phyloP scores from a whole-genome alignment of 2,113 vertebrate genomes.

The Mormyrus iriodes region DNA sequence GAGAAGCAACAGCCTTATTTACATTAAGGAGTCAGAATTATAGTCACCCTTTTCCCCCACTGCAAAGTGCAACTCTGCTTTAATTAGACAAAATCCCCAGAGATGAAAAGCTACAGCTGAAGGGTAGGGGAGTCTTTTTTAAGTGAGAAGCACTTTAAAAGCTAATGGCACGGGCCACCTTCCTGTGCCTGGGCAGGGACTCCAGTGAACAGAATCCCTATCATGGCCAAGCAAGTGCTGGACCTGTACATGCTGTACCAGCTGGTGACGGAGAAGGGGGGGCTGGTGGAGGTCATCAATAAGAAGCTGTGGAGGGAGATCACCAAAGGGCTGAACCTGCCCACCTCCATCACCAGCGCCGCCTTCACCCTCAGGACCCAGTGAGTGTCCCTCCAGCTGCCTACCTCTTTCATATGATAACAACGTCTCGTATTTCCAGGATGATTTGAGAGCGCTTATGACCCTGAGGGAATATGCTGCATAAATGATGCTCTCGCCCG shows the following conservation, averaged over 20 bases:
- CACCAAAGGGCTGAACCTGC: constrained; percentile 94
- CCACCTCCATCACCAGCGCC: constrained; percentile 97
- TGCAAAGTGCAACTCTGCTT: not conserved
- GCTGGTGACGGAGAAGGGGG: constrained; percentile 93
- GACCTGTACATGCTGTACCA: constrained; percentile 94
- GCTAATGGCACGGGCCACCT: not conserved
- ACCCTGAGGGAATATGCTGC: not conserved
- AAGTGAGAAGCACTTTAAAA: not conserved
- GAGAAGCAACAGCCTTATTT: not conserved
- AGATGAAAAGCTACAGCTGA: not conserved
- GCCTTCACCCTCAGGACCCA: constrained; percentile 97
- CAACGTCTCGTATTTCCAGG: not conserved
- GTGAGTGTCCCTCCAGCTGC: constrained; percentile 63
- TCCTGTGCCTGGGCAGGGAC: constrained; percentile 63
- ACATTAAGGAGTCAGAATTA: not conserved
- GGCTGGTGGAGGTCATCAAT: constrained; percentile 96
- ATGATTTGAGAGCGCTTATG: not conserved
- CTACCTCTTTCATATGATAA: too few relatives aligned
- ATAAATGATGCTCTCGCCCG: not conserved
- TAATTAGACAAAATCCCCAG: not conserved
- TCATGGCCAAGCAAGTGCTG: constrained; percentile 97
- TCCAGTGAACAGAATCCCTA: constrained; percentile 94
- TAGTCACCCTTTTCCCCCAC: not conserved
- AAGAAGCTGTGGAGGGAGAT: constrained; percentile 98
- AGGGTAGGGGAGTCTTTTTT: not conserved